A percentile compares a stretch with the other conserved stretches of the same genome.
phyloP scores from a whole-genome alignment of 2,113 vertebrate species.

The Origma solitaria region DNA sequence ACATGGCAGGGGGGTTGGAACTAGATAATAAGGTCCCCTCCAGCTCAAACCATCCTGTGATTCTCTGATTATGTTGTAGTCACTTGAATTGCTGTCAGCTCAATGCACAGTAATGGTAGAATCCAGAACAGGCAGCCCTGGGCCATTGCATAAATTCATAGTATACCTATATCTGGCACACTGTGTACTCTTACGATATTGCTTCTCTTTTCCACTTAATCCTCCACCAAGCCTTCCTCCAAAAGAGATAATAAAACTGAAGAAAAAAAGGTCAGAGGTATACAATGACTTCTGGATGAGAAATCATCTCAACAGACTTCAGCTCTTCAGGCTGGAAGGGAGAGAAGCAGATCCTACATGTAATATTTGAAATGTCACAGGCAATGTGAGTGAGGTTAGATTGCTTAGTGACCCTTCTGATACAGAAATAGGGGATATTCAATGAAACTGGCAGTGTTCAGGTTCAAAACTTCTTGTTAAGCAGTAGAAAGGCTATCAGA shows the following conservation, averaged over 20 bases:
- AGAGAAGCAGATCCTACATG: background rate
- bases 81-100: background rate
- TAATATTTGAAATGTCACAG: background rate
- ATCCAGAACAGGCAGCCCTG: background rate
- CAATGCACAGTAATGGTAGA: background rate
- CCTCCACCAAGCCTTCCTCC: background rate
- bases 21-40: background rate
- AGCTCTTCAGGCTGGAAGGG: background rate
- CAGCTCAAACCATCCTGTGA: background rate
- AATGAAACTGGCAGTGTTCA: background rate
- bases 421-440: background rate
- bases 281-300: background rate
- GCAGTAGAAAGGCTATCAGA: background rate
- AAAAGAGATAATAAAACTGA: background rate
- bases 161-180: background rate
- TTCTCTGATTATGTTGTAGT: background rate
- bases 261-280: background rate
- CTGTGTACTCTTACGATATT: background rate
- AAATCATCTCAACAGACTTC: background rate
- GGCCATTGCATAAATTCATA: background rate
- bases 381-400: background rate
- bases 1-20: rapidly evolving
- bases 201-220: background rate
- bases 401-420: background rate
- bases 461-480: background rate